A percentile compares a stretch with the other conserved stretches of the same genome.
Conservation (phyloP, 2,113 vertebrate genomes). For the Fulica atra region DNA sequence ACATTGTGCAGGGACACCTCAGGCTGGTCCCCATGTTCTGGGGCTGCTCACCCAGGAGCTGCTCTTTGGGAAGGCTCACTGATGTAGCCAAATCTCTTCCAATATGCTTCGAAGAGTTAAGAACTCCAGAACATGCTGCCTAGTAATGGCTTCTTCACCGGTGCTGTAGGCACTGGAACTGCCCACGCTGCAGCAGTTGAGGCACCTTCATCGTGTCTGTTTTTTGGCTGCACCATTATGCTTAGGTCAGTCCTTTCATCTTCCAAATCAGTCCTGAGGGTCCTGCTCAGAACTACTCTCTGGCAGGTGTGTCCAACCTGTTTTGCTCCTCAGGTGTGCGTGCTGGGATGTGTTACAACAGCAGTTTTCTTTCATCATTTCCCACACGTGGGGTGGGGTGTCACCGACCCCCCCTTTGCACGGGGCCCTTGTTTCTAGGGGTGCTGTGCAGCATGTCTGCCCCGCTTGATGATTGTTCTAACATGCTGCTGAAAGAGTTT, state of each 20-base stretch:
- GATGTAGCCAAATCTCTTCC: not conserved
- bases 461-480: not conserved
- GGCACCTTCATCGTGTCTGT: not conserved
- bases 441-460: not conserved
- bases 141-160: not conserved
- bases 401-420: not conserved
- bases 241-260: not conserved
- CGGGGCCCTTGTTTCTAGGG: not conserved
- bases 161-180: not conserved
- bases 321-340: accelerated
- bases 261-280: not conserved
- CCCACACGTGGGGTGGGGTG: not conserved
- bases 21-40: not conserved
- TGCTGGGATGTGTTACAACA: not conserved
- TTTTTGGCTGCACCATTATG: not conserved
- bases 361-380: not conserved
- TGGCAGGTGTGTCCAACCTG: not conserved
- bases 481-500: not conserved
- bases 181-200: not conserved
- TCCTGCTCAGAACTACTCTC: not conserved
- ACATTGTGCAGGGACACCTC: not conserved
- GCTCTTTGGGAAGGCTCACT: not conserved
- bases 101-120: not conserved
- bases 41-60: not conserved
- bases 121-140: not conserved